Base-by-base conservation (phyloP, 23 tunicate genomes). In the Halocynthia roretzi region DNA sequence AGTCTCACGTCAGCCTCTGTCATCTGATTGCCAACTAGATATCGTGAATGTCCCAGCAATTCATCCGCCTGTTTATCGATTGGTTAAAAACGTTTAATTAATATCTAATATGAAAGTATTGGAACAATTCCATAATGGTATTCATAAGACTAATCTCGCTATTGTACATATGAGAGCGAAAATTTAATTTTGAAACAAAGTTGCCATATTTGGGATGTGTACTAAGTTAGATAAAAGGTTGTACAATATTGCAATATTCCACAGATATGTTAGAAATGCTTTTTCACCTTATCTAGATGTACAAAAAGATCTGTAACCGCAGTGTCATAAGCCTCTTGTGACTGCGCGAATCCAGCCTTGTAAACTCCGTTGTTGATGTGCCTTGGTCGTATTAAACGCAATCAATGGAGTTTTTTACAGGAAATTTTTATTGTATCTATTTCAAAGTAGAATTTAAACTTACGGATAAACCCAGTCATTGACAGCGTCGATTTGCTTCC, bases 391-490 rank as follows among this genome's bases (percentile, higher is more conserved):
- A 31, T 31, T 31, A 2, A 31, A 31, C 44, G 44, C 1, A 31
- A 31, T 31, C 44, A 11, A 67, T 67, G 22, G 4, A 49, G 1
- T 12, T 72, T 72, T 72, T 48, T 40, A 2, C 50, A 14, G 50
- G 11, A 14, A 50, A 12, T 40, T 72, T 72, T 5, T 12, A 50
- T 40, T 0, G 77, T 11, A 49, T 2, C n/a, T 11, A 14, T 50
- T 68, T 68, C 44, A 1, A 31, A 31, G 44, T 31, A 31, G 44
- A 31, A 31, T 31, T 10, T 8, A 2, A 14, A 83, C 84, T 80
- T 66, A 86, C 91, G 90, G 90, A 56, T 90, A 90, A 54, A 90
- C 72, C 97, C 97, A 90, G 6, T 69, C 83, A 73, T 90, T 90
- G 9, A 90, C 80, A 20, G 77, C 90, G 10, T 90, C 86, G 12